phyloP scores from a whole-genome alignment of 2,113 vertebrate genomes.

The Aleadryas rufinucha region DNA sequence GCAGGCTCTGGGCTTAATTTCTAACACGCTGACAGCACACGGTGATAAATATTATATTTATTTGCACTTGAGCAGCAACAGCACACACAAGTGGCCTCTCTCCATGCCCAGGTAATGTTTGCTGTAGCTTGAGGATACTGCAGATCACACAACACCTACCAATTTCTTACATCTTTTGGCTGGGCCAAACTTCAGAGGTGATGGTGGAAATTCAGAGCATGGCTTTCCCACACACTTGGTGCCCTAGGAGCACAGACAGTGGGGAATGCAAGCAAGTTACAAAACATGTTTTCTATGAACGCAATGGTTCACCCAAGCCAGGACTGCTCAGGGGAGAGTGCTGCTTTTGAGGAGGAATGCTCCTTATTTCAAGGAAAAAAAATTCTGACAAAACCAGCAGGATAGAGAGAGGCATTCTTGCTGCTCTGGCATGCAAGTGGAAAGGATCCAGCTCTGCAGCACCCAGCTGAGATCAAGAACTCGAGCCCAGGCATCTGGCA shows the following conservation, averaged over 20 bases:
- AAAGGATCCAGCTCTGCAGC: neutral
- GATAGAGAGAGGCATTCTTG: accelerated
- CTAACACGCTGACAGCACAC: neutral
- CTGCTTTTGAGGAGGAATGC: neutral
- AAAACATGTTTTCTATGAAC: neutral
- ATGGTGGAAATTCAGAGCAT: neutral
- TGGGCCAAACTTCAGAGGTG: neutral
- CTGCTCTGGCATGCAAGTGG: neutral
- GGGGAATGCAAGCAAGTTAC: neutral
- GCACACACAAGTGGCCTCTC: neutral
- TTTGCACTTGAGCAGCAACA: neutral
- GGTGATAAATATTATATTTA: neutral
- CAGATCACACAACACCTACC: neutral
- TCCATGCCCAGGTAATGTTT: neutral
- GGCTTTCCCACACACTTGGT: accelerated
- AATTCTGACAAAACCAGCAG: neutral
- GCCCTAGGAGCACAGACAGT: neutral
- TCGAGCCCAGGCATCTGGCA: accelerated
- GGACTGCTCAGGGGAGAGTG: neutral
- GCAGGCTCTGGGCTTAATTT: conserved; percentile 26
- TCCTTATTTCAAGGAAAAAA: neutral
- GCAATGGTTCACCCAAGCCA: neutral
- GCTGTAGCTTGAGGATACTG: neutral
- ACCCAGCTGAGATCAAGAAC: accelerated
- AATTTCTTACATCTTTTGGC: neutral